phyloP scores from a whole-genome alignment of 2,888 invertebrate species.

The Eilema depressum region DNA sequence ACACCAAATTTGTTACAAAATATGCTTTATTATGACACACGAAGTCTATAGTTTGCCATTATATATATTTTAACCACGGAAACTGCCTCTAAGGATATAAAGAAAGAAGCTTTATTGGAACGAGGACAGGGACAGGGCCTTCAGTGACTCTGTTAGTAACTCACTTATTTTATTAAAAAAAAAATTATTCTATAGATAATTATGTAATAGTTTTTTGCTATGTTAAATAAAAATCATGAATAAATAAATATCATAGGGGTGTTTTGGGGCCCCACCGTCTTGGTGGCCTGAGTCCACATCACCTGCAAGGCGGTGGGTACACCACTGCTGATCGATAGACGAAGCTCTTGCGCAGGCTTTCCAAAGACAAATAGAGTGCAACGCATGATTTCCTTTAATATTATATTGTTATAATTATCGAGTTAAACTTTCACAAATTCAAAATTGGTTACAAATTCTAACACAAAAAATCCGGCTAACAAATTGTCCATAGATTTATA shows the following conservation, averaged over 20 bases:
- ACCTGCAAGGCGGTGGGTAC: too few species aligned
- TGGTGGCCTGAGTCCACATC: too few species aligned
- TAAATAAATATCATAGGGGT: not conserved
- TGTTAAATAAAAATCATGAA: not conserved
- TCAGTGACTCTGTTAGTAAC: not conserved
- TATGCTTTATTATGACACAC: not conserved
- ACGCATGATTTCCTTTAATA: too few species aligned
- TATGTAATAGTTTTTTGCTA: not conserved
- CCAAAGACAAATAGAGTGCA: too few species aligned
- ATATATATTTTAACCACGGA: not conserved
- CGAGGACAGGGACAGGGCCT: not conserved
- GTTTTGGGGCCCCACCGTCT: too few species aligned
- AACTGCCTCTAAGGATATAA: not conserved
- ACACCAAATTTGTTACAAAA: not conserved
- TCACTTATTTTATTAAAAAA: not conserved
- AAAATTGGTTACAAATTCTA: not conserved
- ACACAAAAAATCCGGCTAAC: not conserved
- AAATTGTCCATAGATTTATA: not conserved
- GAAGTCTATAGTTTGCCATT: not conserved
- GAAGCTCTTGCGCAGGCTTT: too few species aligned
- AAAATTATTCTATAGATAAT: not conserved
- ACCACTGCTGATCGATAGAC: too few species aligned
- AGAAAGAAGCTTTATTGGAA: conserved; percentile 6
- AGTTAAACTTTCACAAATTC: not conserved
- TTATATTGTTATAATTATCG: too few species aligned